These are phyloP conservation scores for Dyspetes luteomarginatus DNA, from an alignment of 2,888 invertebrate species.

Conservation along the genomic window DNA sequence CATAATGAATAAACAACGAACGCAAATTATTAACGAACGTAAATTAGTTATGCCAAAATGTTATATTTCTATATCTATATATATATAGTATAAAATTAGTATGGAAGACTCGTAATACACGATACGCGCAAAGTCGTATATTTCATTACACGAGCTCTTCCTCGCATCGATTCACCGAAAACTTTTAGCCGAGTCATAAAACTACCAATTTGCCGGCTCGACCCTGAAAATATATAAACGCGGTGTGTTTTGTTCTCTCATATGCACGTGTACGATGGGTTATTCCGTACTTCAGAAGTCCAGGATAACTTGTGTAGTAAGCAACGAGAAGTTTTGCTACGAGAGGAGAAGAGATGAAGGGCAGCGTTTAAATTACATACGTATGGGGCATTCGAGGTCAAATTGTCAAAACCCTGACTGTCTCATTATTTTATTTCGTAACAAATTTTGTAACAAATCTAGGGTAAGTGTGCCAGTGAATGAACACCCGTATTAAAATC, in stretches of 20 bases:
- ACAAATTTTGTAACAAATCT: too few relatives aligned
- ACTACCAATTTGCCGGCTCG: slow-evolving; percentile 24
- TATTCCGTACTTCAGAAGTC: slow-evolving; percentile 1
- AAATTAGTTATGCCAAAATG: too few relatives aligned
- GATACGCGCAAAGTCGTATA: slow-evolving; percentile 16
- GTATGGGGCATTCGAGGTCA: neutral
- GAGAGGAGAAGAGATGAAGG: neutral
- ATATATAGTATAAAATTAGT: neutral
- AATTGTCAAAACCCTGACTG: too few relatives aligned
- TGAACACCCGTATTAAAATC: too few relatives aligned
- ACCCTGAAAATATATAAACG: slow-evolving; percentile 52
- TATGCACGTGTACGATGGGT: slow-evolving; percentile 2
- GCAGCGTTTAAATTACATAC: neutral
- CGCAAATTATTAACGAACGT: too few relatives aligned
- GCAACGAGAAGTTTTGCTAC: slow-evolving; percentile 22
- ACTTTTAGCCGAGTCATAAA: slow-evolving; percentile 57
- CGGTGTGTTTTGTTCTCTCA: neutral
- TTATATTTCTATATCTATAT: too few relatives aligned
- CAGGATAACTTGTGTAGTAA: slow-evolving; percentile 9
- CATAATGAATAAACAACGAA: too few relatives aligned
- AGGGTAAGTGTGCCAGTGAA: too few relatives aligned
- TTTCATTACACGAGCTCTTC: slow-evolving; percentile 24
- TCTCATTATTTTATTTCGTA: too few relatives aligned
- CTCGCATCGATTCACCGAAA: slow-evolving; percentile 67
- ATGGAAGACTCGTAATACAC: neutral